phyloP scores from a whole-genome alignment of 2,888 invertebrate species.

The Metellina segmentata region DNA sequence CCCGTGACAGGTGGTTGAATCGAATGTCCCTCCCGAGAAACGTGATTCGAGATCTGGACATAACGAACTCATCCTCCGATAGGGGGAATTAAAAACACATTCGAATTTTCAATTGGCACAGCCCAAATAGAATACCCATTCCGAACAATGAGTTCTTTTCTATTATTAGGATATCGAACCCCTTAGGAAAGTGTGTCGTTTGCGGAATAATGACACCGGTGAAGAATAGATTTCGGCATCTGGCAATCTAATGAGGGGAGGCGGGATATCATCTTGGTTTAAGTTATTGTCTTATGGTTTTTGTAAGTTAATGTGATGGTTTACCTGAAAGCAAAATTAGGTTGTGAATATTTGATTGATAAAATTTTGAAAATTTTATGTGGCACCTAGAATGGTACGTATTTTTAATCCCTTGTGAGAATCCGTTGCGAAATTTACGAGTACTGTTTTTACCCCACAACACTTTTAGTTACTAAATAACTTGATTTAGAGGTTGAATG shows the following conservation, averaged over 20 bases:
- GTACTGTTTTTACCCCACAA: too few relatives aligned
- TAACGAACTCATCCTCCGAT: conserved; percentile 42
- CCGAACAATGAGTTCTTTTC: conserved; percentile 17
- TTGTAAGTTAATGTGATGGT: too few relatives aligned
- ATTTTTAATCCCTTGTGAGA: too few relatives aligned
- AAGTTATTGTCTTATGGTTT: too few relatives aligned
- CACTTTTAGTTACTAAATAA: too few relatives aligned
- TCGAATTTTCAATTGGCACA: conserved; percentile 4
- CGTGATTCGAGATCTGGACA: conserved; percentile 26
- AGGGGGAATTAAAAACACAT: background rate
- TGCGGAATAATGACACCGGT: background rate
- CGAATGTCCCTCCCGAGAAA: background rate
- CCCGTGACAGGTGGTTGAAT: background rate
- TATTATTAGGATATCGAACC: conserved; percentile 39
- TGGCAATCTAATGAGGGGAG: background rate
- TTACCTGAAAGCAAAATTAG: too few relatives aligned
- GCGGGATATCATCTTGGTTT: too few relatives aligned
- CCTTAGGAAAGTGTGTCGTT: conserved; percentile 28
- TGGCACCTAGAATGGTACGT: too few relatives aligned
- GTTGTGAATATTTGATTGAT: too few relatives aligned
- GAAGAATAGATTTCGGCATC: conserved; percentile 4
- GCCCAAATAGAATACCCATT: conserved; percentile 25
- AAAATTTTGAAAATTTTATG: too few relatives aligned
- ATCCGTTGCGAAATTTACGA: too few relatives aligned
- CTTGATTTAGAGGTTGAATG: too few relatives aligned